These are phyloP conservation scores for Sesia apiformis DNA, from an alignment of 2,888 invertebrate genomes.

Conservation along the genomic window DNA sequence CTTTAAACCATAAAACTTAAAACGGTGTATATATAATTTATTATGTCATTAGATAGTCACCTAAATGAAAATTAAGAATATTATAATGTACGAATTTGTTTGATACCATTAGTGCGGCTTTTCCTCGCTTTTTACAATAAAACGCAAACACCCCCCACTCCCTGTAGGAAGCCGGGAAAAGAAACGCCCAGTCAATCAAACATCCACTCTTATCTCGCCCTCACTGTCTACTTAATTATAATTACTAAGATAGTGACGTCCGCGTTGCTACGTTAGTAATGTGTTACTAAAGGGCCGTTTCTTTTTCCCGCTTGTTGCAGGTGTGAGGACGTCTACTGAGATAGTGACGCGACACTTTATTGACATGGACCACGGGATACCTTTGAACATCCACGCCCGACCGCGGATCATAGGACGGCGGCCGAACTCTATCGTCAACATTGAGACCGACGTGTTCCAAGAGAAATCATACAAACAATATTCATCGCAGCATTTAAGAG, in stretches of 20 bases:
- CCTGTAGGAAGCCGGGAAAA: constrained; percentile 71
- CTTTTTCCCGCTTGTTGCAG: constrained; percentile 70
- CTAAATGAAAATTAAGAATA: too few relatives aligned
- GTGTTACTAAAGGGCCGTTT: constrained; percentile 36
- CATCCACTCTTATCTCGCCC: neutral
- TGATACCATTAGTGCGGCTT: constrained; percentile 40
- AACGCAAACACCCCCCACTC: constrained; percentile 14
- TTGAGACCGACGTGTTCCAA: constrained; percentile 65
- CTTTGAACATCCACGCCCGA: constrained; percentile 57
- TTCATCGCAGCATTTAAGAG: constrained; percentile 63
- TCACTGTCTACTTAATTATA: neutral
- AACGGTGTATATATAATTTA: too few relatives aligned
- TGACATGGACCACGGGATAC: constrained; percentile 62
- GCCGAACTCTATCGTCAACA: constrained; percentile 61
- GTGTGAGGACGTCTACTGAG: constrained; percentile 62
- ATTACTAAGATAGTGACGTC: neutral
- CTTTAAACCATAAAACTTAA: too few relatives aligned
- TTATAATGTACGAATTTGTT: neutral
- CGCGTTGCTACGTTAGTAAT: too few relatives aligned
- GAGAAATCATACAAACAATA: constrained; percentile 70
- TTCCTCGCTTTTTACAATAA: constrained; percentile 62
- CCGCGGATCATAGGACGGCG: constrained; percentile 57
- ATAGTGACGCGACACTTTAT: constrained; percentile 67
- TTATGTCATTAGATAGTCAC: too few relatives aligned
- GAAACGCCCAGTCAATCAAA: constrained; percentile 40